These are phyloP conservation scores for Clanis bilineata DNA, from an alignment of 2,888 invertebrate species.

Conservation along the genomic window DNA sequence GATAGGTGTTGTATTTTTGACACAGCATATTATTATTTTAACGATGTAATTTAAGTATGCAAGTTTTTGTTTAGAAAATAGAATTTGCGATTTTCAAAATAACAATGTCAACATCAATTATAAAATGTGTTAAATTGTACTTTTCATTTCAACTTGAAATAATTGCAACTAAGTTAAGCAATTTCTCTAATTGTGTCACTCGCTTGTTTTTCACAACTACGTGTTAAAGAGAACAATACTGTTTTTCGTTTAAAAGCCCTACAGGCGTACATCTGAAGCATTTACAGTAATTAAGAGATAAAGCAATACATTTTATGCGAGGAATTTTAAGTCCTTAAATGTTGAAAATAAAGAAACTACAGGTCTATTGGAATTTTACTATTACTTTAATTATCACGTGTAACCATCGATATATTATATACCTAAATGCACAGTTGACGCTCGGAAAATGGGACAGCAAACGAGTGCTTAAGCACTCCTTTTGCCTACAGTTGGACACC, in stretches of 20 bases:
- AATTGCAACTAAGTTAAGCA: background rate
- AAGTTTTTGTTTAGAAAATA: no score
- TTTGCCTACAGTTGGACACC: no score
- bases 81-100: no score
- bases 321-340: background rate
- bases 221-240: background rate
- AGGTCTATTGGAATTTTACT: background rate
- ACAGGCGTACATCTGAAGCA: conserved; percentile 1
- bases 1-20: no score
- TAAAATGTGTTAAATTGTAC: background rate
- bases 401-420: no score
- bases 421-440: no score
- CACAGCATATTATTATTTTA: no score
- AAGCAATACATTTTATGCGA: conserved; percentile 1
- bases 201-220: conserved; percentile 5
- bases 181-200: conserved; percentile 9
- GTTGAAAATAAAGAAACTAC: background rate
- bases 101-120: no score
- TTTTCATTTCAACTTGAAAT: background rate
- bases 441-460: no score
- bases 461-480: no score
- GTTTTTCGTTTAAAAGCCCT: conserved; percentile 3
- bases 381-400: background rate
- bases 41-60: no score
- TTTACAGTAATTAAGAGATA: conserved; percentile 4